Evolutionary conservation across 1,140 invertebrate genomes (phyloP), one percentile per base, ranked within the genome.

Genomic region (Atta colombica): DNA sequence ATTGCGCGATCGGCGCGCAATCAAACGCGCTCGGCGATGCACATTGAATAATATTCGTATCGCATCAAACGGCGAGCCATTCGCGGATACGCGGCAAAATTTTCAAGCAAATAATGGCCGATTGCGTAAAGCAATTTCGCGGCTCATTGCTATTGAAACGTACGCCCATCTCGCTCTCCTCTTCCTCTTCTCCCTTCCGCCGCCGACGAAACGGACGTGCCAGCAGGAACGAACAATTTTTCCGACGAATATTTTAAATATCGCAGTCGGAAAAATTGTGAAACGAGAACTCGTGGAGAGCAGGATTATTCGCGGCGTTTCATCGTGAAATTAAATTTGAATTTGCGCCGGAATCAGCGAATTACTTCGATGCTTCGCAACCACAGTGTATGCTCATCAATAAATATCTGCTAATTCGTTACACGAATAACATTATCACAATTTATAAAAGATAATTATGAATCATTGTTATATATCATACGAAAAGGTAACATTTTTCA

Each of bases 81-180:
- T 91, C 88, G 65, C 69, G 78, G 88, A 87, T 87, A 61, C 78
- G 77, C 72, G 75, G 87, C 85, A 85, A 91, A 92, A 90, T 92
- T 92, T 92, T 92, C 90, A 85, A 78, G 77, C 87, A 89, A 91
- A 91, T 92, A 91, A 92, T 92, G 81, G 87, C 88, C 87, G 87
- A 87, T 91, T 90, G 92, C 89, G 90, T 92, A 92, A 91, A 92
- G 91, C 92, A 92, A 92, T 92, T 92, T 92, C 90, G 85, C 89
- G 90, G 90, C 85, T 92, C 92, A 92, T 92, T 92, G 91, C 84
- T 77, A 65, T 77, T 74, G 80, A 91, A 91, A 89, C 87, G 85
- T 87, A 91, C 77, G 53, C 75, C 85, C 71, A 68, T 72, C 72
- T 63, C 66, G 3, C 14, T 7, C 18, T 51, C 12, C 25, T 45